phyloP scores from a whole-genome alignment of 2,888 invertebrate species.

The Didymodactylos carnosus region DNA sequence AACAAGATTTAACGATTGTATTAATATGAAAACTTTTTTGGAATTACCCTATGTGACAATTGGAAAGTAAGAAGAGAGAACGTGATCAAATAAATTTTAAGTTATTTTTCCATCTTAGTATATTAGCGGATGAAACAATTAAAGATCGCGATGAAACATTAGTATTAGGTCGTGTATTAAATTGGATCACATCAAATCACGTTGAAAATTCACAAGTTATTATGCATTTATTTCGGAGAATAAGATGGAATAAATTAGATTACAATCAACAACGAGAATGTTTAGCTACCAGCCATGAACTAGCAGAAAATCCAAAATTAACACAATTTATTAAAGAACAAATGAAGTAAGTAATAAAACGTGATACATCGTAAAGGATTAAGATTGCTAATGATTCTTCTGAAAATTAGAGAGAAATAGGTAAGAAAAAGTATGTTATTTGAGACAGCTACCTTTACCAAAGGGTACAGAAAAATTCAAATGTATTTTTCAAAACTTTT shows the following conservation, averaged over 20 bases:
- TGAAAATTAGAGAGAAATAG: too few species aligned
- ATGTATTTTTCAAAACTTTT: too few species aligned
- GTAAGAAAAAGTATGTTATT: too few species aligned
- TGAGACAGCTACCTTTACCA: too few species aligned
- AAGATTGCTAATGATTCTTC: too few species aligned
- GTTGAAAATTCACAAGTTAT: background rate
- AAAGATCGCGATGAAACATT: background rate
- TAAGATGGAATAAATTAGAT: constrained; percentile 1
- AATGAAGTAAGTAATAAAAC: background rate
- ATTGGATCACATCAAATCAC: background rate
- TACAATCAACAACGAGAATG: background rate
- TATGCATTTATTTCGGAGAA: background rate
- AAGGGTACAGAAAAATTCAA: too few species aligned
- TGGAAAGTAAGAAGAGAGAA: too few species aligned
- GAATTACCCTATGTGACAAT: background rate
- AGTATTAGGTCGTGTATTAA: constrained; percentile 1
- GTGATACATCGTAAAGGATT: too few species aligned
- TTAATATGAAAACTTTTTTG: constrained; percentile 6
- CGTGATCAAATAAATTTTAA: too few species aligned
- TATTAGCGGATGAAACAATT: background rate
- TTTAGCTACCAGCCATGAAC: background rate
- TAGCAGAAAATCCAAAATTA: background rate
- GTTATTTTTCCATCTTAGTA: too few species aligned
- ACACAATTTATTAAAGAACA: background rate
- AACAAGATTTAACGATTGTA: constrained; percentile 8